Percentiles rank a stretch among this genome's conserved stretches.
Conservation (phyloP, 2,888 invertebrate genomes). For the Halocaridina rubra region DNA sequence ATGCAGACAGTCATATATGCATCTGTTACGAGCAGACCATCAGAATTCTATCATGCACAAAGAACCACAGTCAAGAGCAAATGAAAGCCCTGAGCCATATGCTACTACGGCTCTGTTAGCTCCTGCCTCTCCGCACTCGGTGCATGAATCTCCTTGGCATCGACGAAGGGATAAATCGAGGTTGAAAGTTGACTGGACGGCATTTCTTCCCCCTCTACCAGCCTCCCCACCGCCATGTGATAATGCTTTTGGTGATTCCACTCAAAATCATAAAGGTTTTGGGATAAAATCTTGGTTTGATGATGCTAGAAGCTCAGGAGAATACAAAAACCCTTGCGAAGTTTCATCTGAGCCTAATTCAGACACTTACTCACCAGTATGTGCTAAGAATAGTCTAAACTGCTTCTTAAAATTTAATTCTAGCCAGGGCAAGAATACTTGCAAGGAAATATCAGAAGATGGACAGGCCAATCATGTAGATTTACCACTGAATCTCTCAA, state of each 20-base stretch:
- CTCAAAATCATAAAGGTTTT: too few relatives aligned
- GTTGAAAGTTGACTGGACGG: conserved; percentile 31
- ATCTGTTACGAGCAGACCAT: conserved; percentile 48
- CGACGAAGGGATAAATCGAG: conserved; percentile 27
- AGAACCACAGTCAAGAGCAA: neutral
- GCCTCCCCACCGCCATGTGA: conserved; percentile 18
- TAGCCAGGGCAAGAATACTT: too few relatives aligned
- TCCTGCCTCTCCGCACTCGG: conserved; percentile 4
- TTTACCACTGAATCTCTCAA: too few relatives aligned
- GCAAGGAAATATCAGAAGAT: too few relatives aligned
- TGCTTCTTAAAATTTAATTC: too few relatives aligned
- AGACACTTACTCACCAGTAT: conserved; percentile 43
- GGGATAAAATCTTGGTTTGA: too few relatives aligned
- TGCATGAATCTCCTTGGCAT: conserved; percentile 1
- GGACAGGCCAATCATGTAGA: too few relatives aligned
- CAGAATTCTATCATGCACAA: conserved; percentile 55
- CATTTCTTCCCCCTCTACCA: conserved; percentile 22
- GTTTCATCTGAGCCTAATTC: conserved; percentile 42
- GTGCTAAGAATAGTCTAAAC: too few relatives aligned
- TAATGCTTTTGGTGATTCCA: neutral
- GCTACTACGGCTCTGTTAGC: conserved; percentile 39
- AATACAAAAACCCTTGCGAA: conserved; percentile 45
- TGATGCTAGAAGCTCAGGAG: conserved; percentile 11
- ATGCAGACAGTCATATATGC: conserved; percentile 36
- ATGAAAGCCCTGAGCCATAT: conserved; percentile 25